Conservation (phyloP, 2,113 vertebrate genomes). For the Carassius gibelio region DNA sequence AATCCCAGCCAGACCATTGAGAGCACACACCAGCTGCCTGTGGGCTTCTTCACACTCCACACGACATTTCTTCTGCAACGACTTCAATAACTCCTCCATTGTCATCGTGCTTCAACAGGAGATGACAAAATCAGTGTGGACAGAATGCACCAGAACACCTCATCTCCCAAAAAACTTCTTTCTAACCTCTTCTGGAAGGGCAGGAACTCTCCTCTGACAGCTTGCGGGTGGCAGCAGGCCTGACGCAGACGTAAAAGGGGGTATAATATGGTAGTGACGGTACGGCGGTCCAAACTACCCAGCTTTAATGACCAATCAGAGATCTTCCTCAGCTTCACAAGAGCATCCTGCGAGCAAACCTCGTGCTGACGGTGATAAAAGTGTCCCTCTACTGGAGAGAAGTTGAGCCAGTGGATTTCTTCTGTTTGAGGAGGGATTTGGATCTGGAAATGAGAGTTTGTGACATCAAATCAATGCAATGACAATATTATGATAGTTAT, state of each 20-base stretch:
- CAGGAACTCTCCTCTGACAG: constrained; percentile 95
- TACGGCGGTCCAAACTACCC: constrained; percentile 92
- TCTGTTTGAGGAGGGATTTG: constrained; percentile 96
- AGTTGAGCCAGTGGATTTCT: constrained; percentile 93
- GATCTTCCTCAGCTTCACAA: constrained; percentile 93
- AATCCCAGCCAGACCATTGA: constrained; percentile 96
- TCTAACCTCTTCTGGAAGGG: constrained; percentile 95
- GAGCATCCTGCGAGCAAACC: constrained; percentile 94
- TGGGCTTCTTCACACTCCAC: constrained; percentile 97
- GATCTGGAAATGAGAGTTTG: constrained; percentile 76
- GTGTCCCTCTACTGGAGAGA: constrained; percentile 96
- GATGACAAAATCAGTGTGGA: background rate
- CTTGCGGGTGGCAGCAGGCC: constrained; percentile 98
- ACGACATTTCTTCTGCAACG: constrained; percentile 96
- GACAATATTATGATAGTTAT: background rate
- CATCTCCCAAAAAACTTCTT: background rate
- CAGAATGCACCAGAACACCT: background rate
- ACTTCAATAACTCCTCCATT: constrained; percentile 95
- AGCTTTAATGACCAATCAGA: constrained; percentile 95
- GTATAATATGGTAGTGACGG: constrained; percentile 89
- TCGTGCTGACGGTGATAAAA: constrained; percentile 98
- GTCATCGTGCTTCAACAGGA: constrained; percentile 88
- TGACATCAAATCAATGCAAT: background rate
- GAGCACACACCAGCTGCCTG: constrained; percentile 93
- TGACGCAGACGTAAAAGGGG: constrained; percentile 92